A percentile compares a stretch with the other conserved stretches of the same genome.
Evolutionary conservation across 2,113 vertebrate genomes (phyloP).

Genomic region (Engraulis encrasicolus): DNA sequence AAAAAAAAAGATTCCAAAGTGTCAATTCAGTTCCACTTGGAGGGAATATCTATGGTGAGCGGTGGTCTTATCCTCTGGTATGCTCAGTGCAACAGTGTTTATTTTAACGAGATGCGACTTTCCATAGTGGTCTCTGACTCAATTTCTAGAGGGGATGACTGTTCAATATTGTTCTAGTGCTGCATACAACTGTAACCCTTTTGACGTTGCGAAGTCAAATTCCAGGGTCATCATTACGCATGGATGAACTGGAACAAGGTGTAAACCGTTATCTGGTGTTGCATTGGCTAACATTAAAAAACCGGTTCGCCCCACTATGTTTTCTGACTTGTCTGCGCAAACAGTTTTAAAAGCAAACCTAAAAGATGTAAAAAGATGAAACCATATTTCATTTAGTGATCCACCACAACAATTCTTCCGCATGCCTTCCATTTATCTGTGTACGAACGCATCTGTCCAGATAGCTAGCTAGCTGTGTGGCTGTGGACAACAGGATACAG

Average conservation of each 20-base stretch:
- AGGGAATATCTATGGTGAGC: too few relatives aligned
- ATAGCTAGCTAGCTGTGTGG: constrained; percentile 7
- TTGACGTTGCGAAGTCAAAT: constrained; percentile 6
- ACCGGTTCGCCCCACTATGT: not conserved
- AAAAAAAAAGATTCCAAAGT: too few relatives aligned
- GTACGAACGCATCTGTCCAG: constrained; percentile 21
- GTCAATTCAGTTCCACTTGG: too few relatives aligned
- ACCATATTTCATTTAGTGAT: not conserved
- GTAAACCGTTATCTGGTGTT: constrained; percentile 6
- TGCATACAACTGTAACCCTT: not conserved
- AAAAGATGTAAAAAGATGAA: not conserved
- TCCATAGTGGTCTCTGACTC: not conserved
- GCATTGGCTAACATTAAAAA: not conserved
- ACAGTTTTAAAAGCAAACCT: not conserved
- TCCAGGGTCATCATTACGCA: constrained; percentile 15
- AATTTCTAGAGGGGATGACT: not conserved
- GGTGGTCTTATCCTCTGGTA: too few relatives aligned
- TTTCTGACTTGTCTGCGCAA: too few relatives aligned
- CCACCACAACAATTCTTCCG: constrained; percentile 4
- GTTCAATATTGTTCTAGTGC: not conserved
- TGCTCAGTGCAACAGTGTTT: too few relatives aligned
- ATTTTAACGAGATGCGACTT: too few relatives aligned
- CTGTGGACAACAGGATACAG: not conserved
- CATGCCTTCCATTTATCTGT: constrained; percentile 33
- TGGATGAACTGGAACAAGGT: not conserved